Evolutionary conservation across 2,888 invertebrate genomes (phyloP).

Genomic region (Fragum whitleyi): DNA sequence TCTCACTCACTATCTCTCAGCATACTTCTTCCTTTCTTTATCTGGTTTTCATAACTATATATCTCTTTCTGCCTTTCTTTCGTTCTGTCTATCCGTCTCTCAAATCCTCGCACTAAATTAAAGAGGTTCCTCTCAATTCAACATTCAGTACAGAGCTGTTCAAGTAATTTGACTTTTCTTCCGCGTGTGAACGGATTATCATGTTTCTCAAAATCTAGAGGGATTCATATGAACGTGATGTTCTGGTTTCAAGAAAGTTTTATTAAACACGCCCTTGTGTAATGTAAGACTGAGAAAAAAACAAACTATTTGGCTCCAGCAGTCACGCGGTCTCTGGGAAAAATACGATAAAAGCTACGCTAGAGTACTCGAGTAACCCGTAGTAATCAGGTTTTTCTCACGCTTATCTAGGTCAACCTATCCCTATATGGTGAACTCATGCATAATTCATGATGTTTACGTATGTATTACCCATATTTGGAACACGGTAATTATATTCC

Average conservation of each 20-base stretch:
- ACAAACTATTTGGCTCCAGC: not conserved
- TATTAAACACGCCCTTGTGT: not conserved
- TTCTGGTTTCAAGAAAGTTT: not conserved
- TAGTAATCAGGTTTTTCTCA: conserved; percentile 61
- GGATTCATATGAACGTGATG: no score
- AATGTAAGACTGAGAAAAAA: not conserved
- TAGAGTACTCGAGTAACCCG: conserved; percentile 53
- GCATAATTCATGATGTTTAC: conserved; percentile 69
- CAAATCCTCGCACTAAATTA: no score
- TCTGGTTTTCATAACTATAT: no score
- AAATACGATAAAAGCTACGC: conserved; percentile 30
- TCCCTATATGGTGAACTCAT: conserved; percentile 69
- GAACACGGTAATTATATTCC: conserved; percentile 69
- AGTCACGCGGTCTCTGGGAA: conserved; percentile 18
- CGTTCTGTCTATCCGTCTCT: not conserved
- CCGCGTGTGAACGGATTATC: no score
- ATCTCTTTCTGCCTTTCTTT: not conserved
- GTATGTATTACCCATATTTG: conserved; percentile 67
- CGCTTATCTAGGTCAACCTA: conserved; percentile 70
- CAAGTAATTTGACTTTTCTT: no score
- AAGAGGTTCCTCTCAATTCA: no score
- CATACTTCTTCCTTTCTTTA: no score
- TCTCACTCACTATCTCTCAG: not conserved
- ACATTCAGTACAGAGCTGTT: no score
- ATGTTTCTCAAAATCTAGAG: no score